Percentiles rank a stretch among this genome's conserved stretches.
Conservation (phyloP, 2,888 invertebrate genomes). For the Camptogramma bilineatum region DNA sequence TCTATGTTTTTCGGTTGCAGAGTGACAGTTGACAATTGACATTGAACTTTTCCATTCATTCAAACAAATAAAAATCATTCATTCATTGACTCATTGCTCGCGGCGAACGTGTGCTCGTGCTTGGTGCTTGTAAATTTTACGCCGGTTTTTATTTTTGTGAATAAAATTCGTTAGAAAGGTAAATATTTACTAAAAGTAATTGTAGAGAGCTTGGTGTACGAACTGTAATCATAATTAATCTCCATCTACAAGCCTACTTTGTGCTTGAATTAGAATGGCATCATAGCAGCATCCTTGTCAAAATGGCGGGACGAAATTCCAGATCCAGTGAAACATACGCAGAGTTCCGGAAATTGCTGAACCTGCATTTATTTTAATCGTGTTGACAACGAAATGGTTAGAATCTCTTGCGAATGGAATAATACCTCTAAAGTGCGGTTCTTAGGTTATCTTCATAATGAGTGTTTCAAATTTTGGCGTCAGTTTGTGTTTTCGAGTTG, state of each 20-base stretch:
- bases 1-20: background rate
- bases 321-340: background rate
- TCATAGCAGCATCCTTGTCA: slow-evolving; percentile 34
- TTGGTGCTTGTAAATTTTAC: slow-evolving; percentile 6
- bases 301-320: slow-evolving; percentile 45
- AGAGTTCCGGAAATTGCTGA: slow-evolving; percentile 1
- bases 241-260: background rate
- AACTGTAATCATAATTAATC: background rate
- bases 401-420: background rate
- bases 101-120: slow-evolving; percentile 11
- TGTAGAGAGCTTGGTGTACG: background rate
- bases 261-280: slow-evolving; percentile 5
- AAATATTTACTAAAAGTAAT: background rate
- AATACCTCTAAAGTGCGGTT: background rate
- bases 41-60: background rate
- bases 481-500: background rate
- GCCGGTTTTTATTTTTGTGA: slow-evolving; percentile 26
- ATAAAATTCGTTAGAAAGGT: slow-evolving; percentile 15
- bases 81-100: slow-evolving; percentile 9
- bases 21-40: background rate
- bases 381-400: background rate
- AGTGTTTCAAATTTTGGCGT: background rate
- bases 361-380: background rate
- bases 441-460: background rate
- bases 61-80: background rate